phyloP scores from a whole-genome alignment of 2,797 vertebrate genomes.

The Tokudaia tokunoshimensis region DNA sequence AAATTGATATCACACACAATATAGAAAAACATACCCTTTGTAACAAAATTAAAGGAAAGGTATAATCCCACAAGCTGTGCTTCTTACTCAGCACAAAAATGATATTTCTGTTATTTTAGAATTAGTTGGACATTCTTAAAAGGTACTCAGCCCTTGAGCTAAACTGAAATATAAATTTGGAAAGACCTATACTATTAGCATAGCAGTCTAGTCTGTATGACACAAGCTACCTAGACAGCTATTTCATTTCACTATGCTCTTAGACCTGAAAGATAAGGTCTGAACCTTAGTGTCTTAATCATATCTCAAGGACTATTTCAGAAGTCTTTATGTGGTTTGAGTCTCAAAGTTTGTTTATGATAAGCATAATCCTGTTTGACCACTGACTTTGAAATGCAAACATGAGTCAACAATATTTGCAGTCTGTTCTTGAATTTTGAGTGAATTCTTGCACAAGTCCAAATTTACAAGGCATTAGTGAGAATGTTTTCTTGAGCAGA shows the following conservation, averaged over 20 bases:
- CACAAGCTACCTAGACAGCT: background rate
- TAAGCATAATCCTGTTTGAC: background rate
- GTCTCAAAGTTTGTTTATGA: background rate
- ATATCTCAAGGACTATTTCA: background rate
- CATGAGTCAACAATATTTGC: background rate
- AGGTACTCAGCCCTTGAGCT: background rate
- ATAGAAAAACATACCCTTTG: background rate
- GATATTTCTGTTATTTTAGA: background rate
- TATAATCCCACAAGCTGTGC: background rate
- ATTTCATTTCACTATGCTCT: constrained; percentile 5
- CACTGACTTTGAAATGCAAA: background rate
- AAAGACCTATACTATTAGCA: background rate
- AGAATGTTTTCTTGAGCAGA: background rate
- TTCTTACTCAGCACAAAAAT: background rate
- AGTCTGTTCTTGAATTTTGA: background rate
- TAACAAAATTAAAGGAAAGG: background rate
- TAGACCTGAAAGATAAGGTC: background rate
- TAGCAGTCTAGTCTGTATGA: background rate
- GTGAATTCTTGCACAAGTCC: background rate
- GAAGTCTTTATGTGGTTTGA: background rate
- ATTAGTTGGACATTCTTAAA: background rate
- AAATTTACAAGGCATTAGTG: background rate
- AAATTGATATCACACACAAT: background rate
- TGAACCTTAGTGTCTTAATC: background rate
- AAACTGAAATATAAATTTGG: background rate